A percentile compares a stretch with the other conserved stretches of the same genome.
These are phyloP conservation scores for Magallana gigas DNA, from an alignment of 1,140 invertebrate genomes.

Conservation along the genomic window DNA sequence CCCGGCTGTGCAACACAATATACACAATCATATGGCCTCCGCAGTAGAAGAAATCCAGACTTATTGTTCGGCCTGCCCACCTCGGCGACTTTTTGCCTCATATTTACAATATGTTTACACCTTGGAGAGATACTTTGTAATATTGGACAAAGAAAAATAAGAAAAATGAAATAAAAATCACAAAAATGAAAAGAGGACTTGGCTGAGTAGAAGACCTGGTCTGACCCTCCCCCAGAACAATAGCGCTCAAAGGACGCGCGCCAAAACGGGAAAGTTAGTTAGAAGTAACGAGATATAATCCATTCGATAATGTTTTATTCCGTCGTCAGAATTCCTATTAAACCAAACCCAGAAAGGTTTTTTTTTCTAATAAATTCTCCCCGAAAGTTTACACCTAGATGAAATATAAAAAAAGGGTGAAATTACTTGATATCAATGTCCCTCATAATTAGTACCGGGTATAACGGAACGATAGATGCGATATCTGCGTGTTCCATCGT, in stretches of 20 bases:
- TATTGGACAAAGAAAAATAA: conserved; percentile 24
- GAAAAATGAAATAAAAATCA: not conserved
- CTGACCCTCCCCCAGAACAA: not conserved
- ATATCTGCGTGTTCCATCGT: too few species aligned
- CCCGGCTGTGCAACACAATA: conserved; percentile 6
- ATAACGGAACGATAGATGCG: too few species aligned
- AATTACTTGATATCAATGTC: too few species aligned
- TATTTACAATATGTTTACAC: conserved; percentile 29
- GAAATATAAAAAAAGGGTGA: too few species aligned
- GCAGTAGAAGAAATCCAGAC: not conserved
- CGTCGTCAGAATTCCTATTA: too few species aligned
- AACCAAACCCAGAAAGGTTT: too few species aligned
- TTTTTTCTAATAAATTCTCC: too few species aligned
- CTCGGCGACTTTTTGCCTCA: conserved; percentile 19
- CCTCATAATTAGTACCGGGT: too few species aligned
- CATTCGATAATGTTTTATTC: too few species aligned
- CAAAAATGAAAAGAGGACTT: not conserved
- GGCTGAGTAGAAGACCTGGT: not conserved
- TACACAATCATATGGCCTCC: not conserved
- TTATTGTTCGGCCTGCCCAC: not conserved
- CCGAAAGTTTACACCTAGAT: too few species aligned
- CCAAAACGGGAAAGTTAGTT: not conserved
- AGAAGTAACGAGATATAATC: too few species aligned
- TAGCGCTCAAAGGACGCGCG: not conserved
- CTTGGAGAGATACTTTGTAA: not conserved